Base-by-base conservation (phyloP, 2,797 vertebrate species). In the Schizopygopsis malacanthus region DNA sequence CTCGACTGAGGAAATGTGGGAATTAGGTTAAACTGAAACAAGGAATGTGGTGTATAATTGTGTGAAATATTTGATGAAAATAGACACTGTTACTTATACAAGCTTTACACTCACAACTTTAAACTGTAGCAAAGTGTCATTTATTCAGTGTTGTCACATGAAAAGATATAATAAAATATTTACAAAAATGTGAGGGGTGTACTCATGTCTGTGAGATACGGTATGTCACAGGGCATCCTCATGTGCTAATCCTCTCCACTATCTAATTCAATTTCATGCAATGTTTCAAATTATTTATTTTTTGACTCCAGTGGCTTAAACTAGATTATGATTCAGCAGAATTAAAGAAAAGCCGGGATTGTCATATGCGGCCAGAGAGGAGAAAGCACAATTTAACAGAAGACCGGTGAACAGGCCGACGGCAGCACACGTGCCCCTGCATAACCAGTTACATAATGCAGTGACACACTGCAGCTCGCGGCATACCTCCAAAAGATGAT, bases 301-400 rank as follows among this genome's bases (percentile, higher is more conserved):
- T 45, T 16, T 43, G 50, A 76, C 59, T 67, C 28, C 47, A 33
- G 33, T 76, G 79, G 78, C 75, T 77, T 82, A 63, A 88, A 79
- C 79, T 78, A 87, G 82, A 85, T 84, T 87, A 88, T 39, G 76
- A 75, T 59, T 82, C 80, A 83, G 59, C 69, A 56, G 47, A 83
- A 61, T n/a, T 16, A 41, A 20, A 61, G 28, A 39, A 86, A 76
- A 81, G 47, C 52, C 41, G 37, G 77, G 76, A 70, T 59, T 83
- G 70, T 54, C 0, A 6, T 79, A 33, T 20, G 47, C 4, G 41
- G n/a, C 81, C 65, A 76, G 61, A 52, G 81, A 76, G 18, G 77
- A 70, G 22, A 70, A 39, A 81, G 85, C 63, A 79, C 80, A 56
- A 73, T 83, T 70, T 33, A 79, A 56, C 65, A 72, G 61, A 84